Evolutionary conservation across 2,797 vertebrate genomes (phyloP).

Genomic region (Anguilla megastoma): DNA sequence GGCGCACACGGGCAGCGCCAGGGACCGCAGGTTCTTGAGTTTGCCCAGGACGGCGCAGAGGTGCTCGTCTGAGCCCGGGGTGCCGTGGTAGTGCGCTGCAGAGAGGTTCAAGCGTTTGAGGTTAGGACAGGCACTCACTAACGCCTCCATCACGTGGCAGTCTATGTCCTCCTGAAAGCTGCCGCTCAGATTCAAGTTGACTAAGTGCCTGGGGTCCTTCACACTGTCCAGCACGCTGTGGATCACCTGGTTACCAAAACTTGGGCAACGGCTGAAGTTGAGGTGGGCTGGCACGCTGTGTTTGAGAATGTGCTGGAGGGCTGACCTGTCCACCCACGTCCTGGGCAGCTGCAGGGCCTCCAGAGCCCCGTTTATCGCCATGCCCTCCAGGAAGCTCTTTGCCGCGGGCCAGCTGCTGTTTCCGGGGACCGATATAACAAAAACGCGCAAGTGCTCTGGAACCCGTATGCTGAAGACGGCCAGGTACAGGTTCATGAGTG

Average conservation of each 20-base stretch:
- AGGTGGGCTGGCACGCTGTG: slow-evolving; percentile 88
- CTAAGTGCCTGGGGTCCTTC: slow-evolving; percentile 78
- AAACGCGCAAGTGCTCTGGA: slow-evolving; percentile 84
- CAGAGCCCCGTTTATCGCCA: slow-evolving; percentile 78
- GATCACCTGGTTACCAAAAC: slow-evolving; percentile 72
- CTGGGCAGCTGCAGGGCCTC: slow-evolving; percentile 92
- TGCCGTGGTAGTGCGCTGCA: slow-evolving; percentile 89
- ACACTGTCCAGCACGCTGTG: slow-evolving; percentile 75
- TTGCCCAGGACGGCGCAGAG: slow-evolving; percentile 83
- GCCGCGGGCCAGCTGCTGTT: slow-evolving; percentile 80
- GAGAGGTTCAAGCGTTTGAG: slow-evolving; percentile 90
- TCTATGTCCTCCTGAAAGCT: slow-evolving; percentile 87
- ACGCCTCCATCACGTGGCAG: slow-evolving; percentile 73
- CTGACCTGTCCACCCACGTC: slow-evolving; percentile 85
- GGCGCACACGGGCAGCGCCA: slow-evolving; percentile 87
- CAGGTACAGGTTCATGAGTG: slow-evolving; percentile 90
- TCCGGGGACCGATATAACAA: slow-evolving; percentile 90
- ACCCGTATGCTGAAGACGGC: slow-evolving; percentile 90
- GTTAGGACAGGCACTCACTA: slow-evolving; percentile 78
- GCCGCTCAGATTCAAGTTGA: slow-evolving; percentile 89
- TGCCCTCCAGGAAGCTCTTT: slow-evolving; percentile 79
- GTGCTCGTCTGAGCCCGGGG: slow-evolving; percentile 74
- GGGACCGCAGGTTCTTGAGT: slow-evolving; percentile 76
- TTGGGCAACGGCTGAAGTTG: slow-evolving; percentile 80
- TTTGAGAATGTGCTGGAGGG: slow-evolving; percentile 82